These are phyloP conservation scores for Caenorhabditis briggsae DNA, from an alignment of 1,140 invertebrate genomes.

Conservation along the genomic window DNA sequence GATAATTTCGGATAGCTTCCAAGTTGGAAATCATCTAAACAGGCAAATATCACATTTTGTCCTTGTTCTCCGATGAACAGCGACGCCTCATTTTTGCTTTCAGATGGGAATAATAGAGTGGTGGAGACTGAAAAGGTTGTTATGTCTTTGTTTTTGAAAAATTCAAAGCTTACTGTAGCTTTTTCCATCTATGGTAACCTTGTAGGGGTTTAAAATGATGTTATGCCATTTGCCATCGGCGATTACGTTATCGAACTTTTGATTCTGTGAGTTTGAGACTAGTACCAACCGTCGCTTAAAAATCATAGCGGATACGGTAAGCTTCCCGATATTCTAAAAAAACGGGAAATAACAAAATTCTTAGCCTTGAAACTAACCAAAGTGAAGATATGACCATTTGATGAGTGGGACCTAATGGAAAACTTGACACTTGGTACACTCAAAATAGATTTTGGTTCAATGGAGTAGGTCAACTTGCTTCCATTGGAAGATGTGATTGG, in stretches of 20 bases:
- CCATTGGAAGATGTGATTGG: constrained; percentile 73
- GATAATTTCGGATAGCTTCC: constrained; percentile 89
- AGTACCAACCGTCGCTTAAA: constrained; percentile 26
- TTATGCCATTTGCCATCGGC: constrained; percentile 71
- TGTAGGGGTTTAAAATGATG: constrained; percentile 41
- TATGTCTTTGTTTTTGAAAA: not conserved
- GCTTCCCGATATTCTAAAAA: not conserved
- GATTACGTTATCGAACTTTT: constrained; percentile 59
- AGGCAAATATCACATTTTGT: constrained; percentile 77
- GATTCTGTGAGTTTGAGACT: constrained; percentile 58
- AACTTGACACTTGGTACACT: constrained; percentile 69
- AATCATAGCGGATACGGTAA: not conserved
- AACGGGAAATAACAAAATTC: not conserved
- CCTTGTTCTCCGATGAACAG: constrained; percentile 30
- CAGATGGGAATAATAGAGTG: constrained; percentile 26
- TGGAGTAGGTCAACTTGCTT: constrained; percentile 64
- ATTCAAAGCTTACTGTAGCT: not conserved
- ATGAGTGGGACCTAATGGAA: constrained; percentile 71
- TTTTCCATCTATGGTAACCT: constrained; percentile 28
- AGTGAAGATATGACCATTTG: constrained; percentile 72
- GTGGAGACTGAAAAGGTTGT: constrained; percentile 47
- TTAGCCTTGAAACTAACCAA: constrained; percentile 63
- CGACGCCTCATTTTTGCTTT: constrained; percentile 21
- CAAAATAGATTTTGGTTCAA: constrained; percentile 28
- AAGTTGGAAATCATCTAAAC: constrained; percentile 89